Conservation (phyloP, 2,888 invertebrate genomes). For the Anarsia innoxiella region DNA sequence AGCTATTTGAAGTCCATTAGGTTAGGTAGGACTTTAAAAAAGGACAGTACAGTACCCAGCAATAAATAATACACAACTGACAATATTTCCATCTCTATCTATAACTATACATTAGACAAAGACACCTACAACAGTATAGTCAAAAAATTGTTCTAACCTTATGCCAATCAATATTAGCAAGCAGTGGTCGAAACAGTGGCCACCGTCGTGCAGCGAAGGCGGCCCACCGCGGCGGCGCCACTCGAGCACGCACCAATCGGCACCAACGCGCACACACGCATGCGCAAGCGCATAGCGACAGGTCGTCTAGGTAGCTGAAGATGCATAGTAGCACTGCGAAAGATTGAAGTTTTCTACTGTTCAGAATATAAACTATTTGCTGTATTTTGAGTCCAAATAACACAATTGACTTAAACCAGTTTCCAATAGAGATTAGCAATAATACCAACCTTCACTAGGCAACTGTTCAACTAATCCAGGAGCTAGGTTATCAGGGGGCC, state of each 20-base stretch:
- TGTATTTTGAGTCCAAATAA: no score
- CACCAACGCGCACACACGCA: conserved; percentile 92
- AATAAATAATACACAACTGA: no score
- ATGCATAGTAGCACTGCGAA: conserved; percentile 86
- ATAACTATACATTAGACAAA: no score
- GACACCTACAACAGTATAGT: no score
- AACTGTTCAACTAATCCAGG: conserved; percentile 80
- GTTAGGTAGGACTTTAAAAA: no score
- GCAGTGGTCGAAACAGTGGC: conserved; percentile 89
- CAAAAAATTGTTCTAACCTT: conserved; percentile 72
- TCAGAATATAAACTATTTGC: no score
- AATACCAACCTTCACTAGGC: conserved; percentile 79
- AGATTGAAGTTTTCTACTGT: not conserved
- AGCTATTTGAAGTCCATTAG: no score
- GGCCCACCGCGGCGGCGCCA: conserved; percentile 87
- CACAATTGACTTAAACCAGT: no score
- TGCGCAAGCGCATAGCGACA: conserved; percentile 91
- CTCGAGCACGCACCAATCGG: conserved; percentile 85
- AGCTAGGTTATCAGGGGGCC: conserved; percentile 75
- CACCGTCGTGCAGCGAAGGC: conserved; percentile 85
- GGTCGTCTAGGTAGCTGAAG: conserved; percentile 92
- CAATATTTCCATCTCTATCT: no score
- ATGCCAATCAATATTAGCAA: conserved; percentile 85
- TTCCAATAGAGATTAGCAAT: not conserved
- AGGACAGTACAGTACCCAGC: no score